These are phyloP conservation scores for Dromius quadrimaculatus DNA, from an alignment of 2,888 invertebrate genomes.

Conservation along the genomic window DNA sequence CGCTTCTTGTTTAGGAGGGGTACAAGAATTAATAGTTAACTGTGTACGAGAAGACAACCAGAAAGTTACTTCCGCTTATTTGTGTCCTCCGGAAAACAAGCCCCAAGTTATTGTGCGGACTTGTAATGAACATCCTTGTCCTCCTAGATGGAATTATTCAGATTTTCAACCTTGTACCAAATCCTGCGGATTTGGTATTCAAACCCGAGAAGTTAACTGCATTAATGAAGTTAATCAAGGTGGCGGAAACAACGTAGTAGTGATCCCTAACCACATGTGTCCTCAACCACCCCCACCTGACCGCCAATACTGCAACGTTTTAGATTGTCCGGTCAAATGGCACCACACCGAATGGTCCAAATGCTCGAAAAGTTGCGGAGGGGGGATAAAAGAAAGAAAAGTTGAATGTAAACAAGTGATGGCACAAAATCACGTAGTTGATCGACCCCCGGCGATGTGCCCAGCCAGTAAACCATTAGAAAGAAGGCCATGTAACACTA, in stretches of 20 bases:
- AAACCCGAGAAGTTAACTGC: slow-evolving; percentile 85
- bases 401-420: slow-evolving; percentile 92
- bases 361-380: slow-evolving; percentile 94
- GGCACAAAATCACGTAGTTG: slow-evolving; percentile 91
- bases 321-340: slow-evolving; percentile 95
- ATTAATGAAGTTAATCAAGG: slow-evolving; percentile 77
- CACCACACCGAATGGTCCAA: slow-evolving; percentile 89
- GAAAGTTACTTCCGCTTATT: slow-evolving; percentile 86
- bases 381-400: slow-evolving; percentile 87
- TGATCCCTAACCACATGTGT: slow-evolving; percentile 94
- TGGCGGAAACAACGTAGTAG: slow-evolving; percentile 88
- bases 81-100: slow-evolving; percentile 88
- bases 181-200: slow-evolving; percentile 93
- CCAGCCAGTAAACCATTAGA: slow-evolving; percentile 80
- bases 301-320: slow-evolving; percentile 90
- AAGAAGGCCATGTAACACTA: slow-evolving; percentile 87
- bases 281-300: slow-evolving; percentile 91
- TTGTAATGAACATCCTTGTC: slow-evolving; percentile 96
- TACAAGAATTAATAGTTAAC: slow-evolving; percentile 87
- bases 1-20: slow-evolving; percentile 91
- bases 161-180: slow-evolving; percentile 92
- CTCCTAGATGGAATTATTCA: slow-evolving; percentile 93
- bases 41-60: slow-evolving; percentile 90
- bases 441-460: slow-evolving; percentile 81
- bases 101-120: slow-evolving; percentile 90